These are phyloP conservation scores for Epinotia bilunana DNA, from an alignment of 2,888 invertebrate genomes.

Conservation along the genomic window DNA sequence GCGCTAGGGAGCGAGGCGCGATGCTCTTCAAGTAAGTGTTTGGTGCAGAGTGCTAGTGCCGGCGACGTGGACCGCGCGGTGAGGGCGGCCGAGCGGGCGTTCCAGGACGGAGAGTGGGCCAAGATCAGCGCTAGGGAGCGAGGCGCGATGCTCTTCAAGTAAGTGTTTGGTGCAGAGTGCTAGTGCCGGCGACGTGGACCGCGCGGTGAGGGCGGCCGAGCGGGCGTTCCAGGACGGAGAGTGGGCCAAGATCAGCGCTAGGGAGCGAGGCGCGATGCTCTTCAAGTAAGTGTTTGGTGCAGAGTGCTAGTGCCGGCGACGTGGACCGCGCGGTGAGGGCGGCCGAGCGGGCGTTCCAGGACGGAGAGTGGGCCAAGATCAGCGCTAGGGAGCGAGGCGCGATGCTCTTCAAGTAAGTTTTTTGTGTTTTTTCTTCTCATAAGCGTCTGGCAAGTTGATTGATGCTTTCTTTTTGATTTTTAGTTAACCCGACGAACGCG, in stretches of 20 bases:
- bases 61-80: constrained; percentile 96
- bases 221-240: constrained; percentile 94
- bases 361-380: constrained; percentile 97
- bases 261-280: constrained; percentile 94
- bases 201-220: constrained; percentile 94
- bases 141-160: constrained; percentile 91
- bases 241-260: constrained; percentile 97
- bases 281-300: no score
- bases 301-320: constrained; percentile 90
- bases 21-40: no score
- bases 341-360: constrained; percentile 93
- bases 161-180: constrained; percentile 91
- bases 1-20: constrained; percentile 94
- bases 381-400: constrained; percentile 95
- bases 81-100: constrained; percentile 93
- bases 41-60: constrained; percentile 89
- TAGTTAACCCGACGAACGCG: no score
- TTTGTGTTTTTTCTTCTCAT: no score
- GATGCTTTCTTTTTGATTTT: no score
- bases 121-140: constrained; percentile 96
- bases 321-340: constrained; percentile 95
- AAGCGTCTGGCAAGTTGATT: no score
- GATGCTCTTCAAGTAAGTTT: constrained; percentile 82
- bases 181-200: constrained; percentile 92
- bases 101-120: constrained; percentile 96